phyloP scores from a whole-genome alignment of 2,888 invertebrate genomes.

The Gryllus longicercus region DNA sequence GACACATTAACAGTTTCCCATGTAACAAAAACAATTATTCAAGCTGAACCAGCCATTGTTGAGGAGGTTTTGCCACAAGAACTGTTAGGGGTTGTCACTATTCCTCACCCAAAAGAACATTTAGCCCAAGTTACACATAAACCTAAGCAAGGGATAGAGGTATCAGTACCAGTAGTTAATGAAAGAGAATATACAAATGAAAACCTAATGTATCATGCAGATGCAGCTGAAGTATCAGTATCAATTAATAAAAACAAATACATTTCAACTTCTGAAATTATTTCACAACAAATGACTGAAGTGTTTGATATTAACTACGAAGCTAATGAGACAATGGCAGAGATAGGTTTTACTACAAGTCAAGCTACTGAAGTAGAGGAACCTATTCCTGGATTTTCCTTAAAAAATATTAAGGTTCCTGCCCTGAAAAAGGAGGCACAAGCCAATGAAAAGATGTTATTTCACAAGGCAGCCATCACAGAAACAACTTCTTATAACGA shows the following conservation, averaged over 20 bases:
- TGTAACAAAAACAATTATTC: slow-evolving; percentile 30
- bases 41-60: slow-evolving; percentile 31
- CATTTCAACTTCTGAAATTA: slow-evolving; percentile 34
- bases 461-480: slow-evolving; percentile 21
- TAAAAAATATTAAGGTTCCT: neutral
- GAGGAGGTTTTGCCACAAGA: slow-evolving; percentile 43
- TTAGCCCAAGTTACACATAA: slow-evolving; percentile 33
- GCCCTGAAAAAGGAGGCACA: slow-evolving; percentile 20
- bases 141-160: slow-evolving; percentile 36
- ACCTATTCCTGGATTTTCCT: slow-evolving; percentile 26
- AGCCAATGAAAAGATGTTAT: slow-evolving; percentile 17
- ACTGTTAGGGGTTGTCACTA: slow-evolving; percentile 33
- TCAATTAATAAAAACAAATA: slow-evolving; percentile 33
- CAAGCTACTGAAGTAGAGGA: slow-evolving; percentile 31
- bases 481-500: slow-evolving; percentile 23
- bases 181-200: slow-evolving; percentile 47
- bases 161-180: slow-evolving; percentile 41
- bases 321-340: slow-evolving; percentile 30
- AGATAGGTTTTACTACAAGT: slow-evolving; percentile 28
- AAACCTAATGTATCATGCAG: slow-evolving; percentile 39
- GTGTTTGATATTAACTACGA: slow-evolving; percentile 27
- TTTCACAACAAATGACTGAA: slow-evolving; percentile 33
- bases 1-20: slow-evolving; percentile 23
- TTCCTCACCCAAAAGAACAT: slow-evolving; percentile 31
- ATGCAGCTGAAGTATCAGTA: slow-evolving; percentile 28